Evolutionary conservation across 2,888 invertebrate species (phyloP).

Genomic region (Abrostola triplasia): DNA sequence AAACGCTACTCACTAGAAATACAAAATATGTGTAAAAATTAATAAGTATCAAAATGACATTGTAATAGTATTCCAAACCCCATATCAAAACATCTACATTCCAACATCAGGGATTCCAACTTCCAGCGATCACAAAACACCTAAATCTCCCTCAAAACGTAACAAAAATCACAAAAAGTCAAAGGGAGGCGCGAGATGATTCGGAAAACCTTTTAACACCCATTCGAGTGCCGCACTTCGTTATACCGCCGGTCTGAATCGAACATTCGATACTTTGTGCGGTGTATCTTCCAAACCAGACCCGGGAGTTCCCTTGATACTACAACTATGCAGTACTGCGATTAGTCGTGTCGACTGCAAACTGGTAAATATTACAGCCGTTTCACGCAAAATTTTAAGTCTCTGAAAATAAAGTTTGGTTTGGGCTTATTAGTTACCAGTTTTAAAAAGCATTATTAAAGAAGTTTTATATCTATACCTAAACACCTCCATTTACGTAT

Average conservation of each 20-base stretch:
- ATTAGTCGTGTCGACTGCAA: conserved; percentile 22
- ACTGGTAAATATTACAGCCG: too few species aligned
- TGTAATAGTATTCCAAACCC: too few species aligned
- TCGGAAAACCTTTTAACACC: conserved; percentile 61
- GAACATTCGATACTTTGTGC: conserved; percentile 54
- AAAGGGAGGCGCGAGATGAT: conserved; percentile 42
- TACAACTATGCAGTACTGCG: conserved; percentile 23
- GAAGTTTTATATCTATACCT: background rate
- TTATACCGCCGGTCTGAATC: conserved; percentile 53
- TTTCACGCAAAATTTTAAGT: too few species aligned
- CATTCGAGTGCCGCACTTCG: conserved; percentile 53
- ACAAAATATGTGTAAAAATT: too few species aligned
- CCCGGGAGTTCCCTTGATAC: conserved; percentile 25
- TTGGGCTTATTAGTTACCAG: too few species aligned
- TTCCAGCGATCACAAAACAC: conserved; percentile 2
- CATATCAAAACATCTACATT: too few species aligned
- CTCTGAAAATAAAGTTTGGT: too few species aligned
- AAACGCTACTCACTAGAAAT: too few species aligned
- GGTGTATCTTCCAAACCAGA: conserved; percentile 51
- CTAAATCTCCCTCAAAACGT: background rate
- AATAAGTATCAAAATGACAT: too few species aligned
- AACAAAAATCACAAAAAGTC: conserved; percentile 14
- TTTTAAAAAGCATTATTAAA: background rate
- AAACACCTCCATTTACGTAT: too few species aligned
- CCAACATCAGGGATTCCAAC: conserved; percentile 1